Conservation (phyloP, 2,888 invertebrate genomes). For the Liodrosophila aerea region DNA sequence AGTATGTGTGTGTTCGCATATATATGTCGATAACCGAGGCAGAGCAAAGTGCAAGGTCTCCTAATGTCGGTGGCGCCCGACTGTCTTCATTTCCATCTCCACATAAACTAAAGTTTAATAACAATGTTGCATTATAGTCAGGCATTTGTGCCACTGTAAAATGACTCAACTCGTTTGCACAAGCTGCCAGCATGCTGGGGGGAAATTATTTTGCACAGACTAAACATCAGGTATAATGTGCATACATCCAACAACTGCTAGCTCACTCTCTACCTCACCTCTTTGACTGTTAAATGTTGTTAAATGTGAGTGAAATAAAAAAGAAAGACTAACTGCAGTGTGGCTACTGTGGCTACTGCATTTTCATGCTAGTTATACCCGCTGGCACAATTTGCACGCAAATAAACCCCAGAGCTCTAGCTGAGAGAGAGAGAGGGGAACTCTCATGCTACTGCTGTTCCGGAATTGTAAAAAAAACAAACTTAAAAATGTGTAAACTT, state of each 20-base stretch:
- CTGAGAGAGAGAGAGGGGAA: no score
- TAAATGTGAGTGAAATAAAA: constrained; percentile 42
- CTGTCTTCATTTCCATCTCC: no score
- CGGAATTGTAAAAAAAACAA: no score
- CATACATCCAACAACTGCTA: constrained; percentile 12
- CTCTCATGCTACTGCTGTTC: no score
- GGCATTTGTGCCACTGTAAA: constrained; percentile 18
- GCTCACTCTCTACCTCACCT: neutral
- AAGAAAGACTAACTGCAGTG: constrained; percentile 40
- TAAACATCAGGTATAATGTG: constrained; percentile 28
- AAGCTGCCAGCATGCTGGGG: constrained; percentile 3
- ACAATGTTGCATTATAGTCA: accelerated
- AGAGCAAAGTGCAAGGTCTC: no score
- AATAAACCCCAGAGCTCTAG: no score
- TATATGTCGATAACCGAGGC: no score
- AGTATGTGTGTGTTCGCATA: no score
- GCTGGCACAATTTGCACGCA: neutral
- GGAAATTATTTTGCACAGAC: constrained; percentile 27
- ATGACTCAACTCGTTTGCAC: constrained; percentile 1
- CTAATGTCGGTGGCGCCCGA: no score
- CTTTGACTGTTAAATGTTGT: constrained; percentile 32
- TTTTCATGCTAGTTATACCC: constrained; percentile 31
- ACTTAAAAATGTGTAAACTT: no score
- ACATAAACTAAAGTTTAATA: no score
- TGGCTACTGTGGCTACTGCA: constrained; percentile 24